Conservation (phyloP, 2,797 vertebrate species). For the Agapornis canus region DNA sequence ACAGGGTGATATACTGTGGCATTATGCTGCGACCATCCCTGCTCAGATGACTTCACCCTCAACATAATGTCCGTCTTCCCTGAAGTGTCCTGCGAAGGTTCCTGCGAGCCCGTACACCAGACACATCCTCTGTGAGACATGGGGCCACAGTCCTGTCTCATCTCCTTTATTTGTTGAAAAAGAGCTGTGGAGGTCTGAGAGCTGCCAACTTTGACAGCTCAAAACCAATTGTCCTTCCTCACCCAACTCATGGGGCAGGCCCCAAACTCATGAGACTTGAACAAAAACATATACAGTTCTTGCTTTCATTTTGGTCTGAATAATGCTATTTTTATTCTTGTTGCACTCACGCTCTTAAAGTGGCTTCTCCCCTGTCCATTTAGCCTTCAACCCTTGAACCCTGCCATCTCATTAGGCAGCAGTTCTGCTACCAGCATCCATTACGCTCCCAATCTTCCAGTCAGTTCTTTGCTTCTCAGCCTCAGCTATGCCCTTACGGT, state of each 20-base stretch:
- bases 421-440: background rate
- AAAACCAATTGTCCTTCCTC: background rate
- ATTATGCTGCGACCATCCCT: fast-evolving
- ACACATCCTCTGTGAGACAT: background rate
- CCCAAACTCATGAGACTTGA: background rate
- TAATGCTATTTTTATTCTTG: background rate
- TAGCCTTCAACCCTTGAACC: background rate
- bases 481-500: background rate
- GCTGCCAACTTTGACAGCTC: background rate
- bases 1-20: background rate
- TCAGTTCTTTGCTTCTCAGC: background rate
- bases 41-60: background rate
- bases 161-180: background rate
- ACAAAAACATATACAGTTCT: background rate
- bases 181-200: background rate
- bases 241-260: background rate
- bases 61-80: background rate
- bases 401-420: background rate
- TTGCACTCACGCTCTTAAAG: background rate
- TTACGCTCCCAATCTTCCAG: background rate
- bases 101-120: fast-evolving
- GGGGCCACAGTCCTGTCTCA: background rate
- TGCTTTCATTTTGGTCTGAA: background rate
- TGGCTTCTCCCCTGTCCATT: background rate
- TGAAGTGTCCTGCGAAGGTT: background rate